Base-by-base conservation (phyloP, 2,113 vertebrate species). In the Callipepla squamata region DNA sequence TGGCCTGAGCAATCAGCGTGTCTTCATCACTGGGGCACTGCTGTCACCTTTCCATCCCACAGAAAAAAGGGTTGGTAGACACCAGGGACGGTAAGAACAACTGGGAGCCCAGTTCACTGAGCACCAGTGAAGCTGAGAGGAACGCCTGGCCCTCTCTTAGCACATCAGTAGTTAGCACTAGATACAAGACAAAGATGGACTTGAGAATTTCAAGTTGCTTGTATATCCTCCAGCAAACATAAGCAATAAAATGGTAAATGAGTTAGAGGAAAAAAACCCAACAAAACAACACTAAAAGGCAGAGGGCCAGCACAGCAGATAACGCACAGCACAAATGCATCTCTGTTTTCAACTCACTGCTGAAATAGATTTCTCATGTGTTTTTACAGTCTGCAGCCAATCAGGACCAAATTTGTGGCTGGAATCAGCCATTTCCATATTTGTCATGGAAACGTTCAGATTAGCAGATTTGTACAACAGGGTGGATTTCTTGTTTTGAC, bases 371-470 rank as follows among this genome's bases (percentile, higher is more conserved):
- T 68, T 92, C 59, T 84, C 2, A 6, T 59, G 34, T 34, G 15
- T 65, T 92, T 90, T 93, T 80, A 26, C 32, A 81, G 45, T 42
- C 66, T 90, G 61, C 66, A 87, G 69, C 66, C 30, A 90, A 12
- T 87, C 53, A 40, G 55, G 58, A 58, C 75, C 53, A 92, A 76
- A 89, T 85, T 14, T 82, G 53, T 89, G 77, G 66, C 80, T 90
- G 57, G 57, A 93, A 84, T 76, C 73, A 89, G 53, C 44, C 66
- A 61, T 76, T 93, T 94, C 67, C 5, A 3, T 89, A 58, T 94
- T 95, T 3, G 40, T 85, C 84, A 93, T 93, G 74, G 89, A 91
- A 92, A 93, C 9, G 0, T 86, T 92, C 2, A 0, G 55, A 72
- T 86, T 76, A 91, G 80, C 74, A 76, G 83, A 79, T 74, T 32